Conservation (phyloP, 2,113 vertebrate species). For the Agapornis roseicollis region DNA sequence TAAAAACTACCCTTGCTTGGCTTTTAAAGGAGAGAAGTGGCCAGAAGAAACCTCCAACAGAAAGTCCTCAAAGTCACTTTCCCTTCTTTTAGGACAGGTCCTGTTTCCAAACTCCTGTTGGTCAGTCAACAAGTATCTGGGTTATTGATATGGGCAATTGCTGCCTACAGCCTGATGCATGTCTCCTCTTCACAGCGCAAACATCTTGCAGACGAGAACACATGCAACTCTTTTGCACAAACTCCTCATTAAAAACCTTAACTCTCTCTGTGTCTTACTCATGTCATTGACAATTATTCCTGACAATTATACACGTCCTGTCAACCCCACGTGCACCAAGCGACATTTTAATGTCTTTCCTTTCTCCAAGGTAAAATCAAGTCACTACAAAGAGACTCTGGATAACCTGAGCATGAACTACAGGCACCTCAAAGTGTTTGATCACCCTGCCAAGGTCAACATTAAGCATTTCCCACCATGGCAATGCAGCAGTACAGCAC, state of each 20-base stretch:
- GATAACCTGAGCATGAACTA: neutral
- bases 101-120: neutral
- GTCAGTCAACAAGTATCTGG: neutral
- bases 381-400: neutral
- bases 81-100: neutral
- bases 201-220: neutral
- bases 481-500: neutral
- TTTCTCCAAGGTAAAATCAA: neutral
- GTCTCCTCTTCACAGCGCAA: neutral
- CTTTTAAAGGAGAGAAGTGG: neutral
- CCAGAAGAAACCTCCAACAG: neutral
- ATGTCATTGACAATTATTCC: neutral
- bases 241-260: neutral
- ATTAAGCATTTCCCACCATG: fast-evolving
- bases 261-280: neutral
- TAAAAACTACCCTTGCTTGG: neutral
- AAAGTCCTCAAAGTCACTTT: neutral
- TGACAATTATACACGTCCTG: neutral
- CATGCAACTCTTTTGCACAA: neutral
- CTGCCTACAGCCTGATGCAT: neutral
- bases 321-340: neutral
- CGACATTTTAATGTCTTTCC: neutral
- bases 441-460: neutral
- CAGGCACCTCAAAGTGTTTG: neutral
- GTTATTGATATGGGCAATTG: fast-evolving